Evolutionary conservation across 1,140 invertebrate species (phyloP).

Genomic region (Lasioglossum baleicum): DNA sequence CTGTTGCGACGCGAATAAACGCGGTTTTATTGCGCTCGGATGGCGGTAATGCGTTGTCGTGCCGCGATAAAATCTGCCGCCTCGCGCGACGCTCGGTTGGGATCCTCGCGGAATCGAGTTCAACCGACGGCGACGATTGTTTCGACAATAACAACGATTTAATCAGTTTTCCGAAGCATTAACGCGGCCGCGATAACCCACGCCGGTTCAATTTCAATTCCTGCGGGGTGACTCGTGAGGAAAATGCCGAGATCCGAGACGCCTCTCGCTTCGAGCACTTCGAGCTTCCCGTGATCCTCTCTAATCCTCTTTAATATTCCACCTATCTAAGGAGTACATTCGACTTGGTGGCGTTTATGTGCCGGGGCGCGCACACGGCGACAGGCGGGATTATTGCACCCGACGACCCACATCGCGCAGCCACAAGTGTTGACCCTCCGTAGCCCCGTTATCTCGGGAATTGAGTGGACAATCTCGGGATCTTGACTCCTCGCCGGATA

Average conservation of each 20-base stretch:
- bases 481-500: not conserved
- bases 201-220: too few species aligned
- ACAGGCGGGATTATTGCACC: conserved; percentile 29
- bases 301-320: conserved; percentile 28
- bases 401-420: conserved; percentile 15
- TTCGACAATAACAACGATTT: not conserved
- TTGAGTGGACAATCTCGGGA: not conserved
- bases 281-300: too few species aligned
- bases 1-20: not conserved
- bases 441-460: conserved; percentile 17
- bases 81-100: not conserved
- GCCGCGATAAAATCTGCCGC: not conserved
- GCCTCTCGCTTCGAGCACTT: not conserved
- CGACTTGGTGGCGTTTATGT: conserved; percentile 27
- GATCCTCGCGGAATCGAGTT: not conserved
- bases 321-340: conserved; percentile 8
- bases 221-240: too few species aligned
- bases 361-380: conserved; percentile 14
- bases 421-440: conserved; percentile 16
- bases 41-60: not conserved
- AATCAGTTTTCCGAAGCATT: not conserved
- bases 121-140: not conserved
- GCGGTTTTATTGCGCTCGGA: not conserved
- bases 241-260: too few species aligned
- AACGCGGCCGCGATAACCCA: too few species aligned